Percentiles rank a stretch among this genome's conserved stretches.
phyloP scores from a whole-genome alignment of 2,888 invertebrate genomes.

The Gasteruption jaculator region DNA sequence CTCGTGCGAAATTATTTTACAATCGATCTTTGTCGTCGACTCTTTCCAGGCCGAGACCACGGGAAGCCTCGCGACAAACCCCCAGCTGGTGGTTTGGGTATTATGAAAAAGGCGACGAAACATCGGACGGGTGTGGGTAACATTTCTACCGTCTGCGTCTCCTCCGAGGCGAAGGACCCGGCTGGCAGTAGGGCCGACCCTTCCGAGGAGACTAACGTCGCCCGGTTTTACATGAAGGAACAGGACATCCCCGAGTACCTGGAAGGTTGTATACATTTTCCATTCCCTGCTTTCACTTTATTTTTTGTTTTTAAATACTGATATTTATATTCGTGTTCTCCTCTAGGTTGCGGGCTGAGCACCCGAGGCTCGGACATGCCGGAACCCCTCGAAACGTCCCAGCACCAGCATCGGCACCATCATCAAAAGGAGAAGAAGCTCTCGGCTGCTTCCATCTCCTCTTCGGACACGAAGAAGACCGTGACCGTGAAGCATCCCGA shows the following conservation, averaged over 20 bases:
- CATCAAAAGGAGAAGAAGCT: slow-evolving; percentile 63
- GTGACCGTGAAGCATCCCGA: slow-evolving; percentile 94
- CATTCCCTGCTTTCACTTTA: no score
- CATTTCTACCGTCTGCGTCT: slow-evolving; percentile 39
- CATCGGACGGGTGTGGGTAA: slow-evolving; percentile 42
- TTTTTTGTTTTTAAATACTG: no score
- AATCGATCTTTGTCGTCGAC: no score
- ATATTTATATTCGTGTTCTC: no score
- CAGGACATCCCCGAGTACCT: slow-evolving; percentile 49
- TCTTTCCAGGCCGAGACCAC: no score
- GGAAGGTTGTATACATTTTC: no score
- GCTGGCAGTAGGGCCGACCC: slow-evolving; percentile 18
- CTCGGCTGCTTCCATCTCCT: slow-evolving; percentile 61
- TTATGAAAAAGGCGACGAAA: slow-evolving; percentile 42
- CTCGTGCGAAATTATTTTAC: no score
- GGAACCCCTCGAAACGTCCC: slow-evolving; percentile 43
- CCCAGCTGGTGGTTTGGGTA: no score
- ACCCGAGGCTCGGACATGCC: slow-evolving; percentile 49
- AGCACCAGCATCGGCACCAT: slow-evolving; percentile 33
- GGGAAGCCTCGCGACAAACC: no score
- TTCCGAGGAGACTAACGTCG: slow-evolving; percentile 32
- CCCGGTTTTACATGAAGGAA: slow-evolving; percentile 45
- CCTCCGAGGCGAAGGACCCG: slow-evolving; percentile 38
- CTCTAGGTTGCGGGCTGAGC: slow-evolving; percentile 45
- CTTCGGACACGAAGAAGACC: slow-evolving; percentile 67